Evolutionary conservation across 2,888 invertebrate genomes (phyloP), one percentile per base, ranked within the genome.

Genomic region (Cephonodes hylas): DNA sequence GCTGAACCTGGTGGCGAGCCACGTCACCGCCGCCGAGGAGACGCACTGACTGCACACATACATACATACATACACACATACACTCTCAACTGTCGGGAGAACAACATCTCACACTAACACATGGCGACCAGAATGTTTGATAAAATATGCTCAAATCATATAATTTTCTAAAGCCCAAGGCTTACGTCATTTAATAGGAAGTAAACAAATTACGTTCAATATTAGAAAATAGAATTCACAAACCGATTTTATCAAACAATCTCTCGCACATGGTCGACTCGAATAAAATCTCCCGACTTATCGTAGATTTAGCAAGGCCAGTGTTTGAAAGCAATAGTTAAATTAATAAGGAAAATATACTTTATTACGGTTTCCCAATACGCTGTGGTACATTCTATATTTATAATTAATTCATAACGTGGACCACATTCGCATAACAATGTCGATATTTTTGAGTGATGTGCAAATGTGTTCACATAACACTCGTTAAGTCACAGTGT

Each of bases 1-100:
- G 13, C 84, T 96, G 64, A 96, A 96, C 86, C 89, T 96, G 68
- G 96, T 95, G 59, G 94, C 95, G 53, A 95, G 95, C 60, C 95
- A 95, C 83, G 93, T 94, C 71, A 93, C 95, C 64, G 93, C 95
- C 65, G 94, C 95, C 70, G 94, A 94, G 68, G 94, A 94, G 79
- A 93, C 92, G 81, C 93, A 88, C 82, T 91, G 88, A 91, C 85
- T 74, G 69, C 64, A n/a, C 60, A 31, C 64, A 56, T 70, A 53
- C 53, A 62, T 59, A 7, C 48, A 22, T 59, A n/a, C 38, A n/a
- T 3, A 4, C 13, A n/a, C 38, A n/a, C n/a, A n/a, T n/a, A n/a
- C 13, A 1, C 38, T 10, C 0, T 4, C n/a, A 13, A 10, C 38
- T n/a, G 31, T 27, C 48, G 48, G 15, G 15, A 48, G 15, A 7